These are phyloP conservation scores for Leuciscus idus DNA, from an alignment of 2,113 vertebrate species.

Conservation along the genomic window DNA sequence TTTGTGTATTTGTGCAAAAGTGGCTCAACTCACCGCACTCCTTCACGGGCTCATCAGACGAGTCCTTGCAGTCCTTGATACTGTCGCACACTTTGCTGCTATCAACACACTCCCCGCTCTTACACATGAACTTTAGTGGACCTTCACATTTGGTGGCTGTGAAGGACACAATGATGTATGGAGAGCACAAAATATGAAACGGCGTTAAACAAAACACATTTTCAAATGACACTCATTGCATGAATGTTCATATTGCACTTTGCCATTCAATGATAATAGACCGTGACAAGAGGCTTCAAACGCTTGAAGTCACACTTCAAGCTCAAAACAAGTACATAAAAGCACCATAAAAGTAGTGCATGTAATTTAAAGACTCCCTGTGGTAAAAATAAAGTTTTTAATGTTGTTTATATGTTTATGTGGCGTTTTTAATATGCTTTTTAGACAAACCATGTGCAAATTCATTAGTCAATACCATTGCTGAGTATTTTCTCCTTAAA, in stretches of 20 bases:
- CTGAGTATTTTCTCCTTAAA: no score
- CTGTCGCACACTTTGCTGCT: slow-evolving; percentile 92
- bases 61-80: slow-evolving; percentile 93
- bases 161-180: slow-evolving; percentile 55
- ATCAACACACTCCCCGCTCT: slow-evolving; percentile 94
- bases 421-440: no score
- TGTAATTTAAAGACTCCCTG: neutral
- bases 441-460: no score
- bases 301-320: neutral
- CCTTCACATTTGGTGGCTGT: slow-evolving; percentile 91
- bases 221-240: neutral
- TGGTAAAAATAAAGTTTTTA: no score
- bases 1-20: neutral
- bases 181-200: neutral
- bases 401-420: no score
- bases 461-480: no score
- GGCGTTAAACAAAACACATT: neutral
- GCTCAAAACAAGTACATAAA: neutral
- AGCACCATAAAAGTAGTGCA: neutral
- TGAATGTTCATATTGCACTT: neutral
- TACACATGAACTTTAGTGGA: slow-evolving; percentile 90
- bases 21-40: slow-evolving; percentile 86
- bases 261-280: neutral
- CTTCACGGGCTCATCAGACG: slow-evolving; percentile 95
- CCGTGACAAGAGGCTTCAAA: neutral